Evolutionary conservation across 2,113 vertebrate species (phyloP), one percentile per base, ranked within the genome.

Genomic region (Aphyosemion australe): DNA sequence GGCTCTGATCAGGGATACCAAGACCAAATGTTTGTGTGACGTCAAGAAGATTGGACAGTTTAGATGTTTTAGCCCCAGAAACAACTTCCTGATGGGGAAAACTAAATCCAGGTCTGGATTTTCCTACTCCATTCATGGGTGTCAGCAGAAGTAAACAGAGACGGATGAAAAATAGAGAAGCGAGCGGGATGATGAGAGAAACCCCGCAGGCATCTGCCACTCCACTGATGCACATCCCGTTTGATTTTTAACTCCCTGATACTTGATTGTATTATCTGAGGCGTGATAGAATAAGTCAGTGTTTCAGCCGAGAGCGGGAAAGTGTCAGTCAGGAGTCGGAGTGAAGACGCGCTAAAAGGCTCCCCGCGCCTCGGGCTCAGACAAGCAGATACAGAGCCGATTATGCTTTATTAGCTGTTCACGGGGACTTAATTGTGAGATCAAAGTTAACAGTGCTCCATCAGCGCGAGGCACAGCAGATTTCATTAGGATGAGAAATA

Each of bases 361-460:
- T 86, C 77, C 69, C 61, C 51, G 76, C 42, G 83, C 80, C 64
- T 20, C 53, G 53, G 77, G 83, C 56, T 43, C 76, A 63, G 83
- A 85, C 83, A 54, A 57, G 66, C 62, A 89, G 90, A 91, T 90
- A 80, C 80, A 69, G 76, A 82, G 74, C 79, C 87, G 87, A 90
- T 91, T 83, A 83, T 72, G 79, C 82, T 88, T 88, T 84, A 91
- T 87, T 88, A 89, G 86, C 88, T 77, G 82, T 80, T 89, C 84
- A 85, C 52, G 84, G 86, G 63, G 80, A 83, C 82, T 90, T 88
- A 86, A 89, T 89, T 86, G 87, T 83, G 83, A 89, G 87, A 89
- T 90, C 87, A 90, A 86, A 89, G 90, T 90, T 89, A 85, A 84
- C 79, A 68, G 84, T 64, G 72, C 77, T 83, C 46, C 76, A 66